Conservation (phyloP, 2,888 invertebrate genomes). For the Microdon myrmicae region DNA sequence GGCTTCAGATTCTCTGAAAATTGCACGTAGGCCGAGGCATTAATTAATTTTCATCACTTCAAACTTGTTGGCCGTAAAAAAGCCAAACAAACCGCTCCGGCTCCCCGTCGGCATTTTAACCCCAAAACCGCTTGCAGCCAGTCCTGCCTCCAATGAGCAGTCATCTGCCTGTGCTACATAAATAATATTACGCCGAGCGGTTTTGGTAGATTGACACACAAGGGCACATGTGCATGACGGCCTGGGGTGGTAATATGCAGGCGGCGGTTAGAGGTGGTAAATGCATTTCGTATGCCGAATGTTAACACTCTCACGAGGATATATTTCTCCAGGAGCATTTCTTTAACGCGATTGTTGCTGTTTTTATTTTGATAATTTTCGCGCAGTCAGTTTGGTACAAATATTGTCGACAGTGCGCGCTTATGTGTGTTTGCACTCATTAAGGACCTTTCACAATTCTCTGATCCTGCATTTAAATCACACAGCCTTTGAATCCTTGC, state of each 20-base stretch:
- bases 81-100: constrained; percentile 32
- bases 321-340: constrained; percentile 24
- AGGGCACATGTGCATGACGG: constrained; percentile 9
- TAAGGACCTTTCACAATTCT: constrained; percentile 35
- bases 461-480: constrained; percentile 29
- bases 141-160: not conserved
- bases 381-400: constrained; percentile 3
- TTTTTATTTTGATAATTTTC: constrained; percentile 26
- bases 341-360: constrained; percentile 4
- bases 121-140: constrained; percentile 3
- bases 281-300: constrained; percentile 32
- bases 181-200: constrained; percentile 47
- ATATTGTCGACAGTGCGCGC: constrained; percentile 28
- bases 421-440: constrained; percentile 42
- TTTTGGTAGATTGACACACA: constrained; percentile 42
- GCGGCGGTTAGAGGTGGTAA: constrained; percentile 18
- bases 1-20: constrained; percentile 21
- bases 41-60: constrained; percentile 51
- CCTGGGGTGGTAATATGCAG: not conserved
- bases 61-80: constrained; percentile 51
- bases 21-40: constrained; percentile 41
- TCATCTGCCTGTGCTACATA: constrained; percentile 14
- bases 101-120: constrained; percentile 9
- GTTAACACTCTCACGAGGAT: constrained; percentile 32
- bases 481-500: constrained; percentile 30